Percentiles rank a stretch among this genome's conserved stretches.
These are phyloP conservation scores for Junonia oenone DNA, from an alignment of 2,888 invertebrate species.

Conservation along the genomic window DNA sequence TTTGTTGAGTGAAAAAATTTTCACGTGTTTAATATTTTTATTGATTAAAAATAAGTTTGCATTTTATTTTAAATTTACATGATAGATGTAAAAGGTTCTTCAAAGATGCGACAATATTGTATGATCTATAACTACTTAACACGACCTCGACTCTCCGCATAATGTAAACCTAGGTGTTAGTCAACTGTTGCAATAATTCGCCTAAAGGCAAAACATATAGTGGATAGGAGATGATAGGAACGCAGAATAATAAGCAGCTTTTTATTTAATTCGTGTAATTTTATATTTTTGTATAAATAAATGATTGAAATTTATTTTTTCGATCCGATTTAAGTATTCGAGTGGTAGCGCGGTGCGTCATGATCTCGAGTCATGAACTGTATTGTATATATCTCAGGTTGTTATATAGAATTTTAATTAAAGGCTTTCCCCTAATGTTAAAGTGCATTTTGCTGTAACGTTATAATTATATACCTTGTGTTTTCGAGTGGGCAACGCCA, in stretches of 20 bases:
- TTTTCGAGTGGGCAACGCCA: slow-evolving; percentile 1
- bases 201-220: slow-evolving; percentile 54
- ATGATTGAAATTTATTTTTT: slow-evolving; percentile 45
- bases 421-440: slow-evolving; percentile 50
- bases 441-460: slow-evolving; percentile 48
- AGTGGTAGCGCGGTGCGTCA: slow-evolving; percentile 26
- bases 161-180: slow-evolving; percentile 58
- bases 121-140: slow-evolving; percentile 32
- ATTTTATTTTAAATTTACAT: slow-evolving; percentile 5
- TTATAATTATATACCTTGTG: slow-evolving; percentile 3
- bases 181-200: slow-evolving; percentile 68
- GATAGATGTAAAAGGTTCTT: neutral
- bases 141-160: slow-evolving; percentile 46
- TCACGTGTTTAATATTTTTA: slow-evolving; percentile 17
- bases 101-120: slow-evolving; percentile 12
- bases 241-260: slow-evolving; percentile 44
- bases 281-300: slow-evolving; percentile 56
- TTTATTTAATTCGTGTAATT: slow-evolving; percentile 55
- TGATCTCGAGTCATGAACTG: slow-evolving; percentile 31
- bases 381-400: slow-evolving; percentile 66
- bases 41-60: slow-evolving; percentile 12
- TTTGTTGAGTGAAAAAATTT: slow-evolving; percentile 14
- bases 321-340: slow-evolving; percentile 23
- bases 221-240: slow-evolving; percentile 37
- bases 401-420: slow-evolving; percentile 52